phyloP scores from a whole-genome alignment of 2,113 vertebrate species.

The Puma concolor region DNA sequence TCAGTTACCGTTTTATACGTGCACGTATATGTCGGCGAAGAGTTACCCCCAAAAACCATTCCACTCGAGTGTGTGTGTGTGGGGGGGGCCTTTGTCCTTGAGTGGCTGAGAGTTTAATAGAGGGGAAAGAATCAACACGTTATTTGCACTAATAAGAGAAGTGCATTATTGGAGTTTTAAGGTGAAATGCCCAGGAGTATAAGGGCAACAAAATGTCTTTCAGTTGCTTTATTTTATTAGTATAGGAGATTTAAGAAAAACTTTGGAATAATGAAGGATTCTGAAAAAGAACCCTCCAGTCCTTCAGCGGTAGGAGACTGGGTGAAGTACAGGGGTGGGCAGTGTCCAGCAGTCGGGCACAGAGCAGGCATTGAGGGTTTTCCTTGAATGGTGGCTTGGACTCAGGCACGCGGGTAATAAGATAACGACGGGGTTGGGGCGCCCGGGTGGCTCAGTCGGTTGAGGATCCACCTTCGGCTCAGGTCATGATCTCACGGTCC shows the following conservation, averaged over 20 bases:
- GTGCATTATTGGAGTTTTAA: neutral
- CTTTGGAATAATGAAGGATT: neutral
- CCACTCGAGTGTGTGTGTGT: neutral
- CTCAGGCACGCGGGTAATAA: neutral
- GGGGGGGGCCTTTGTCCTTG: neutral
- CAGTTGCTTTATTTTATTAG: slow-evolving; percentile 1
- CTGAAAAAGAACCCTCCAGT: neutral
- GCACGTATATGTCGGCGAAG: neutral
- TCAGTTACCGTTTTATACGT: neutral
- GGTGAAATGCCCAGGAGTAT: neutral
- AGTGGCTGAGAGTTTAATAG: neutral
- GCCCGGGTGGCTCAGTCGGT: no score
- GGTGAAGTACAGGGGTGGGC: neutral
- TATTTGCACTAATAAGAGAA: neutral
- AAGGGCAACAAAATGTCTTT: neutral
- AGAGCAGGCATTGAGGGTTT: slow-evolving; percentile 62
- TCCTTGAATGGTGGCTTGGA: slow-evolving; percentile 49
- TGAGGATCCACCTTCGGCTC: no score
- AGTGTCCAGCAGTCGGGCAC: neutral
- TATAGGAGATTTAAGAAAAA: neutral
- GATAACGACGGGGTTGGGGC: neutral
- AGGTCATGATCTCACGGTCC: no score
- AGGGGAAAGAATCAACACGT: neutral
- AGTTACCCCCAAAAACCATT: neutral
- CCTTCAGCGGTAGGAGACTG: neutral